Conservation (phyloP, 2,113 vertebrate genomes). For the Sardina pilchardus region DNA sequence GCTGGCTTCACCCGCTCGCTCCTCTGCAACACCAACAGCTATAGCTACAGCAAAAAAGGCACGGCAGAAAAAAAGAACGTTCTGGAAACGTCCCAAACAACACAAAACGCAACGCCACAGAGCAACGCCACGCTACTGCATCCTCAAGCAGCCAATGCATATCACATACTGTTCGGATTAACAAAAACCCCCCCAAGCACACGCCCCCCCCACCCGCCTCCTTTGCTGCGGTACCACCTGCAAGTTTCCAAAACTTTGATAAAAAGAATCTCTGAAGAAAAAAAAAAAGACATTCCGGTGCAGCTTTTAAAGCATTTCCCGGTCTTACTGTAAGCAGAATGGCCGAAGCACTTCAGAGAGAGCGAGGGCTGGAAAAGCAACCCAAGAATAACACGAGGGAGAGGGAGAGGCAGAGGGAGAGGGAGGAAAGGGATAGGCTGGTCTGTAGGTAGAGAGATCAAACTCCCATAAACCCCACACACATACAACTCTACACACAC, state of each 20-base stretch:
- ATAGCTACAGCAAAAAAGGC: neutral
- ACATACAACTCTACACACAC: neutral
- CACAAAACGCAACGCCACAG: no score
- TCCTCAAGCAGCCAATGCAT: no score
- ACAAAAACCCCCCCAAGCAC: neutral
- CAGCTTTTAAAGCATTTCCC: neutral
- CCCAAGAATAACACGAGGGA: neutral
- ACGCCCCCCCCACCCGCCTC: no score
- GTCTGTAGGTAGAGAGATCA: neutral
- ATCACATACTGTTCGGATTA: neutral
- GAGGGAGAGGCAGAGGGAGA: neutral
- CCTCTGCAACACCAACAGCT: neutral
- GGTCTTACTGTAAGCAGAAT: neutral
- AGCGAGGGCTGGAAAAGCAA: neutral
- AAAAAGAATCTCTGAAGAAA: neutral
- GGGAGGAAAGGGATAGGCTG: constrained; percentile 6
- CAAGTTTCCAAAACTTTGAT: neutral
- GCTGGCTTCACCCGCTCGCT: neutral
- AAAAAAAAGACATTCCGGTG: neutral
- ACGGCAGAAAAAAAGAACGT: neutral
- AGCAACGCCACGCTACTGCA: neutral
- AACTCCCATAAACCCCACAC: neutral
- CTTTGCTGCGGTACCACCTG: neutral
- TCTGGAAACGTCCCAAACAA: neutral
- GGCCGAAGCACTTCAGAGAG: neutral